Evolutionary conservation across 2,113 vertebrate species (phyloP).

Genomic region (Callithrix jacchus): DNA sequence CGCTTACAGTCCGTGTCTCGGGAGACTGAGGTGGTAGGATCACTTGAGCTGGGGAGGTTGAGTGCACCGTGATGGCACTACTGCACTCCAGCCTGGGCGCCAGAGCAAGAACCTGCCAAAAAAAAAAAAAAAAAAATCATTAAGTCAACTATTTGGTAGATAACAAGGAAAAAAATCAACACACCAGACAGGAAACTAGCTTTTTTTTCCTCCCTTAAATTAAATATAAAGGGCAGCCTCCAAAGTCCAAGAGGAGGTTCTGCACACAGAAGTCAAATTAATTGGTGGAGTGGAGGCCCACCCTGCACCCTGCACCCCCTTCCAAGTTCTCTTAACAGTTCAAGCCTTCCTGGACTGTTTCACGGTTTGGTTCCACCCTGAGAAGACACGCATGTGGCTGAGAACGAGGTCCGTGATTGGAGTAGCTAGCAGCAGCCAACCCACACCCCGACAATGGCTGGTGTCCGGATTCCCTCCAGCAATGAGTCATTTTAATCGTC

Average conservation of each 20-base stretch:
- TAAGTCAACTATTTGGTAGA: background rate
- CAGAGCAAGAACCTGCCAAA: too few species aligned
- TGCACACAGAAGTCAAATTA: background rate
- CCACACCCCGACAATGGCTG: background rate
- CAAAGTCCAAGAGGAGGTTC: background rate
- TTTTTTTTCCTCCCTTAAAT: background rate
- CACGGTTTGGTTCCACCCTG: background rate
- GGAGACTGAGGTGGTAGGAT: too few species aligned
- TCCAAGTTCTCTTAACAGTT: background rate
- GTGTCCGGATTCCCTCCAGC: background rate
- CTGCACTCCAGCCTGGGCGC: too few species aligned
- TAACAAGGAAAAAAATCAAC: background rate
- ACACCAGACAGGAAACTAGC: background rate
- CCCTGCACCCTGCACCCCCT: background rate
- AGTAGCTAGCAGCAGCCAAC: background rate
- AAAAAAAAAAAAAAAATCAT: background rate
- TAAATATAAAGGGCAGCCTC: background rate
- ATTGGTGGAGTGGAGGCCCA: rapidly evolving
- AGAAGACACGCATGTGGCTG: background rate
- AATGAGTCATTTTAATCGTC: slow-evolving; percentile 16
- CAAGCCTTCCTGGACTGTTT: background rate
- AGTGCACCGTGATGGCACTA: too few species aligned
- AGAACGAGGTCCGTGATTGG: background rate
- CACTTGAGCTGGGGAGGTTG: too few species aligned
- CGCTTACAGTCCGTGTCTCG: too few species aligned